Conservation (phyloP, 2,888 invertebrate genomes). For the Cryptus viduatorius region DNA sequence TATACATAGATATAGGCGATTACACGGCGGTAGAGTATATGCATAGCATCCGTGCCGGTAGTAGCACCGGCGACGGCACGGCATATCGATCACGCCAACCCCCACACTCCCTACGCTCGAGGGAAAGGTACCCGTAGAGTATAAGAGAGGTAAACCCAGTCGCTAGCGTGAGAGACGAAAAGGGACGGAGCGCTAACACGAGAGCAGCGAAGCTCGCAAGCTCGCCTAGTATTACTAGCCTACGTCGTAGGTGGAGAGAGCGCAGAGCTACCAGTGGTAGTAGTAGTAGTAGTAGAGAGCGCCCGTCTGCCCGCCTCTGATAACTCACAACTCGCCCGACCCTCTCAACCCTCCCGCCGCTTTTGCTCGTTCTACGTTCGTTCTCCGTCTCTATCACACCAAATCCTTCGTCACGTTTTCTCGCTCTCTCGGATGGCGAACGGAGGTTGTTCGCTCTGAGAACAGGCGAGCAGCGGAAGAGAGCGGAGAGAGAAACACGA, state of each 20-base stretch:
- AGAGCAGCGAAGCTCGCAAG: slow-evolving; percentile 49
- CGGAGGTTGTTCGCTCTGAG: slow-evolving; percentile 21
- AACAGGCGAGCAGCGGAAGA: background rate
- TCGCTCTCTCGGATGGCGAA: slow-evolving; percentile 4
- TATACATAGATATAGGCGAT: slow-evolving; percentile 12
- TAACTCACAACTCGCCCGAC: slow-evolving; percentile 60
- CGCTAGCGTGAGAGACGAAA: slow-evolving; percentile 20
- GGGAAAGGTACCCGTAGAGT: slow-evolving; percentile 41
- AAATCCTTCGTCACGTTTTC: slow-evolving; percentile 12
- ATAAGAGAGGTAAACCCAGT: slow-evolving; percentile 22
- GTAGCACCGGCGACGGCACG: slow-evolving; percentile 65
- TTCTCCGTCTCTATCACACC: background rate
- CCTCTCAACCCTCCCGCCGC: slow-evolving; percentile 10
- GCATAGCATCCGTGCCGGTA: slow-evolving; percentile 49
- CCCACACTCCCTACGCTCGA: slow-evolving; percentile 19
- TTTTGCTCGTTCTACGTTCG: slow-evolving; percentile 34
- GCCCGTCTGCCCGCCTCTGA: slow-evolving; percentile 58
- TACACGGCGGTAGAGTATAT: slow-evolving; percentile 24
- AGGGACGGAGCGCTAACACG: slow-evolving; percentile 42
- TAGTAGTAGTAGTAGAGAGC: slow-evolving; percentile 38
- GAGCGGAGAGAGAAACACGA: background rate
- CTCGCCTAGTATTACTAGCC: slow-evolving; percentile 34
- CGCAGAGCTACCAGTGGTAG: slow-evolving; percentile 8
- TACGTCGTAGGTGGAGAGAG: slow-evolving; percentile 15
- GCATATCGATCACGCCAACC: slow-evolving; percentile 66